Evolutionary conservation across 2,888 invertebrate species (phyloP), one percentile per base, ranked within the genome.

Genomic region (Mimachlamys varia): DNA sequence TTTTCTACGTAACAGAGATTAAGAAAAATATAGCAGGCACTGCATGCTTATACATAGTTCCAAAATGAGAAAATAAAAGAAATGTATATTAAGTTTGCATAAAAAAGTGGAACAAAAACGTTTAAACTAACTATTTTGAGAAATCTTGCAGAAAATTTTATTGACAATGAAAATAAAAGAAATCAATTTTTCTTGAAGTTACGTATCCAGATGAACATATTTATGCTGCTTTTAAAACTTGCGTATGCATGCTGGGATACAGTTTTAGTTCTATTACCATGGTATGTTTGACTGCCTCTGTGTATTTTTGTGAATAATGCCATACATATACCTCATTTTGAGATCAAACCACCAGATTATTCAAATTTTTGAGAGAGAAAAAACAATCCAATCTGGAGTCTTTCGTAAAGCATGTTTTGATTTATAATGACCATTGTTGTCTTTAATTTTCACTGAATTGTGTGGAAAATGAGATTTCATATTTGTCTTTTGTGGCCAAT

Each of bases 391-490:
- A 27, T 76, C 22, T 33, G 1, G 10, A 27, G 33, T 76, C 27
- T 76, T 33, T 76, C 76, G 7, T 76, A 10, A 10, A 58, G 3
- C 58, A 27, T 12, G 27, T 76, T 33, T 15, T 76, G 76, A 76
- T 76, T 76, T 76, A 76, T 27, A n/a, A n/a, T 27, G 12, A 27
- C 76, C 76, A 76, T 1, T 15, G 13, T 76, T 76, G 12, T 33
- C 76, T 33, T 76, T 76, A 27, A 76, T 76, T 76, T 76, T 33
- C 33, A 76, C 76, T 22, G 76, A 27, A 76, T 76, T 1, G 27
- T 33, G 76, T 76, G 76, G 76, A 27, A 76, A 76, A 76, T 76
- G 27, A 22, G 76, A 76, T 76, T 76, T 76, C 76, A 76, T 7
- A 33, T 27, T 33, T 12, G 13, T 76, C 76, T 33, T 76, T 7